Evolutionary conservation across 2,888 invertebrate species (phyloP).

Genomic region (Spodoptera picta): DNA sequence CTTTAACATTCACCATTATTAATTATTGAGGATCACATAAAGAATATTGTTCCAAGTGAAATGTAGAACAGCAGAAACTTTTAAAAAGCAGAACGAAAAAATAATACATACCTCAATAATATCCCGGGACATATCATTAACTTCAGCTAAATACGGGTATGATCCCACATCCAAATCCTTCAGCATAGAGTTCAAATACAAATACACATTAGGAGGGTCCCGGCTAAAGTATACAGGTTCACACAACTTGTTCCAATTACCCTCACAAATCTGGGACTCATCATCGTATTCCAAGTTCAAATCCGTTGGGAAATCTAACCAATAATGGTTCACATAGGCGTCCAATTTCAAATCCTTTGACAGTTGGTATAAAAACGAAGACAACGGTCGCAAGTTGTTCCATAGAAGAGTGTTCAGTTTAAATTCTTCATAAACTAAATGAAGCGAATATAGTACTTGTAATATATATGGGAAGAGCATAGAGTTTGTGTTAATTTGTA

Average conservation of each 20-base stretch:
- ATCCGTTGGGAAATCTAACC: constrained; percentile 93
- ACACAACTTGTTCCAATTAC: constrained; percentile 88
- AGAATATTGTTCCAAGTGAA: too few species aligned
- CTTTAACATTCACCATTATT: too few species aligned
- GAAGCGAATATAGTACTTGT: constrained; percentile 93
- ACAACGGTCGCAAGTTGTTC: constrained; percentile 91
- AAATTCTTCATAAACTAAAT: constrained; percentile 96
- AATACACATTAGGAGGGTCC: constrained; percentile 92
- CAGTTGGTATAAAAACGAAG: constrained; percentile 92
- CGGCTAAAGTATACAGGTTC: constrained; percentile 89
- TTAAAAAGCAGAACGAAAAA: not conserved
- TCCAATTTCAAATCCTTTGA: constrained; percentile 92
- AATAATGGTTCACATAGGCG: constrained; percentile 93
- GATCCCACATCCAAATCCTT: constrained; percentile 85
- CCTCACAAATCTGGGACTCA: constrained; percentile 87
- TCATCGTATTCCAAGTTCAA: constrained; percentile 80
- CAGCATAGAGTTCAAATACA: constrained; percentile 91
- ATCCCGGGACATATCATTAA: constrained; percentile 92
- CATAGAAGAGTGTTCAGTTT: constrained; percentile 93
- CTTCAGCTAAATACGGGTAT: constrained; percentile 92
- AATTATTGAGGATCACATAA: too few species aligned
- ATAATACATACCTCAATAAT: constrained; percentile 90
- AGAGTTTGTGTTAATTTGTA: constrained; percentile 90
- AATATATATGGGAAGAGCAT: constrained; percentile 92
- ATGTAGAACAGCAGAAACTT: too few species aligned